Percentiles rank a stretch among this genome's conserved stretches.
Evolutionary conservation across 2,888 invertebrate species (phyloP).

Genomic region (Epinotia demarniana): DNA sequence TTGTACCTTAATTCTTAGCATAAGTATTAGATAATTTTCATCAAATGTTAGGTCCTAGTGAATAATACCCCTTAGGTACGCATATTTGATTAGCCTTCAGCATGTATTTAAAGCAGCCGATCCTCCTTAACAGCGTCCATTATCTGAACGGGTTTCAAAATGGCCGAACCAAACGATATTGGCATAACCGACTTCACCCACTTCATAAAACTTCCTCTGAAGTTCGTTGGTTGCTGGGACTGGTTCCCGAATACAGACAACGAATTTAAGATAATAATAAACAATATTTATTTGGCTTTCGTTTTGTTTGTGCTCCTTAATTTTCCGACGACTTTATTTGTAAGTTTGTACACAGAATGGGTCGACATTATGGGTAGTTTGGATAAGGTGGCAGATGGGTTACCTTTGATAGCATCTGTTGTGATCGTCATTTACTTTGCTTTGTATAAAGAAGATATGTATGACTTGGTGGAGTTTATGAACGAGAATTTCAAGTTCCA

Average conservation of each 20-base stretch:
- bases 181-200: conserved; percentile 60
- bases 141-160: conserved; percentile 14
- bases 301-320: conserved; percentile 65
- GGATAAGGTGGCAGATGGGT: conserved; percentile 67
- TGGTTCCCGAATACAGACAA: conserved; percentile 60
- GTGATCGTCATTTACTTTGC: conserved; percentile 69
- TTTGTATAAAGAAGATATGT: conserved; percentile 61
- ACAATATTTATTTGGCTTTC: conserved; percentile 63
- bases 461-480: conserved; percentile 65
- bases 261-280: conserved; percentile 57
- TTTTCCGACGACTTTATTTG: conserved; percentile 56
- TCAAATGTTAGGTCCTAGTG: neutral
- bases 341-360: conserved; percentile 70
- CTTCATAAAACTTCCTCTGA: conserved; percentile 64
- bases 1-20: neutral
- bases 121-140: conserved; percentile 1
- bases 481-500: conserved; percentile 68
- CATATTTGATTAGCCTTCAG: conserved; percentile 5
- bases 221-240: conserved; percentile 73
- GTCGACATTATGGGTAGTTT: conserved; percentile 67
- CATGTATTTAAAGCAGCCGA: conserved; percentile 10
- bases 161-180: conserved; percentile 48
- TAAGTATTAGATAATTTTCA: neutral
- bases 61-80: conserved; percentile 9
- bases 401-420: conserved; percentile 66